Conservation (phyloP, 2,113 vertebrate species). For the Urocitellus parryii region DNA sequence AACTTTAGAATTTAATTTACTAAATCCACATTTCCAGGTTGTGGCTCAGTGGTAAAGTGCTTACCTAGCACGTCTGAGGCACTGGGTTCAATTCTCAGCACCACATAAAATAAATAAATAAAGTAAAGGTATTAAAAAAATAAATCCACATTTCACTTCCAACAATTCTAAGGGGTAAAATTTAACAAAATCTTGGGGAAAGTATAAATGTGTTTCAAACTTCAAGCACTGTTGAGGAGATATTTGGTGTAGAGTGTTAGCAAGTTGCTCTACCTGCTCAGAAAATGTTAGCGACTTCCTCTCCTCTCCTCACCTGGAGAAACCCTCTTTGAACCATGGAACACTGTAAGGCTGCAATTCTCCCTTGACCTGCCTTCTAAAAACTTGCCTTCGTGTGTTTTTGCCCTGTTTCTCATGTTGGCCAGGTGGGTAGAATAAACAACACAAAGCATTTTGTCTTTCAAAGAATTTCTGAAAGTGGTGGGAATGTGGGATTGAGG, state of each 20-base stretch:
- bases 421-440: background rate
- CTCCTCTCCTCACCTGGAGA: background rate
- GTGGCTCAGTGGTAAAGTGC: too few relatives aligned
- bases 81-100: too few relatives aligned
- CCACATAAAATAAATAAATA: too few relatives aligned
- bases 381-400: background rate
- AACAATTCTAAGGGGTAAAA: background rate
- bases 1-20: background rate
- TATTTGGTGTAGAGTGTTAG: background rate
- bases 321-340: fast-evolving
- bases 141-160: background rate
- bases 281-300: background rate
- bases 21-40: background rate
- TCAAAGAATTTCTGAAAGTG: background rate
- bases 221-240: background rate
- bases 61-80: too few relatives aligned
- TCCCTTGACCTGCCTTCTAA: background rate
- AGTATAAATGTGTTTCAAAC: background rate
- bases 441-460: background rate
- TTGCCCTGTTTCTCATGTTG: background rate
- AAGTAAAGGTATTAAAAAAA: too few relatives aligned
- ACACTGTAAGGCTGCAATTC: background rate
- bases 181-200: background rate
- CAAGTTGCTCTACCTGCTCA: background rate
- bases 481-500: fast-evolving